Percentiles rank a stretch among this genome's conserved stretches.
phyloP scores from a whole-genome alignment of 1,140 invertebrate species.

The Whitmania pigra region DNA sequence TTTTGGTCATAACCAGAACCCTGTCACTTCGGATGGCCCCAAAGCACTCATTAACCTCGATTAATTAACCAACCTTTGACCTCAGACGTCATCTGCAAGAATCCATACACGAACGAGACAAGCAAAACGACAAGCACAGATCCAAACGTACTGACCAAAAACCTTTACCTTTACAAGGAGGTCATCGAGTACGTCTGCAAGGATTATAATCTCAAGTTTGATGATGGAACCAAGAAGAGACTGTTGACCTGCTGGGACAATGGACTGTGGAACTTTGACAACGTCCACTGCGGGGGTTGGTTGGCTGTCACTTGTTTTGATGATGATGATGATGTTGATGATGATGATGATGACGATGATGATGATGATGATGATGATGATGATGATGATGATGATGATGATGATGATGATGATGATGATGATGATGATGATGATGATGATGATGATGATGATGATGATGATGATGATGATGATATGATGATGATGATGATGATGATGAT shows the following conservation, averaged over 20 bases:
- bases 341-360: no score
- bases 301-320: neutral
- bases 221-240: slow-evolving; percentile 1
- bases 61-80: no score
- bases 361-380: neutral
- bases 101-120: neutral
- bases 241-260: slow-evolving; percentile 2
- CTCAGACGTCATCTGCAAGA: neutral
- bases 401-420: no score
- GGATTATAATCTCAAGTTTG: neutral
- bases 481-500: no score
- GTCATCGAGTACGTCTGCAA: neutral
- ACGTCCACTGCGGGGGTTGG: slow-evolving; percentile 12
- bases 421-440: no score
- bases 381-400: neutral
- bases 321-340: neutral
- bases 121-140: neutral
- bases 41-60: no score
- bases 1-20: no score
- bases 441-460: no score
- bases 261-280: slow-evolving; percentile 7
- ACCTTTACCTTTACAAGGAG: neutral
- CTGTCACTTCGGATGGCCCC: no score
- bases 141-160: neutral
- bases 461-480: no score